Evolutionary conservation across 2,888 invertebrate genomes (phyloP).

Genomic region (Acleris cristana): DNA sequence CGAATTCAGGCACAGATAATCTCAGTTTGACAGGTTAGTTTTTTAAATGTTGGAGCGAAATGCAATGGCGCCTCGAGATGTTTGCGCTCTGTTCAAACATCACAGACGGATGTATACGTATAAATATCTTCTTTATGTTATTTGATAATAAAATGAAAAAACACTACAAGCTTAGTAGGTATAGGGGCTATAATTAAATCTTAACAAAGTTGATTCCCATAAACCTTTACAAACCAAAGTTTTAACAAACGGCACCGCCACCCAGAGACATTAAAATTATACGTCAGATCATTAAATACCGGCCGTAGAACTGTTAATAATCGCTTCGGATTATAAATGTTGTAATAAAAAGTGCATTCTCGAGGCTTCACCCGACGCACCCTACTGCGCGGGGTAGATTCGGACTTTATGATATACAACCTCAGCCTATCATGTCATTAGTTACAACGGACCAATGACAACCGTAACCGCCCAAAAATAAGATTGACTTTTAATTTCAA

Average conservation of each 20-base stretch:
- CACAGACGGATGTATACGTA: not conserved
- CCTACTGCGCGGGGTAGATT: conserved; percentile 72
- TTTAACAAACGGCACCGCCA: conserved; percentile 48
- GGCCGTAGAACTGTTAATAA: conserved; percentile 72
- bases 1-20: conserved; percentile 11
- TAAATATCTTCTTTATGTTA: not conserved
- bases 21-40: conserved; percentile 17
- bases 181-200: conserved; percentile 24
- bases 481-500: conserved; percentile 36
- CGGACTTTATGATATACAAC: conserved; percentile 50
- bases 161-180: not conserved
- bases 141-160: conserved; percentile 1
- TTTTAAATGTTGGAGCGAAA: conserved; percentile 19
- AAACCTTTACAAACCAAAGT: conserved; percentile 18
- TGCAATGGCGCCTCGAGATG: conserved; percentile 21
- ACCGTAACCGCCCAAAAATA: conserved; percentile 34
- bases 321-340: conserved; percentile 66
- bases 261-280: conserved; percentile 62
- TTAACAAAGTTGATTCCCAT: conserved; percentile 18
- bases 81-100: conserved; percentile 5
- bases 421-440: not conserved
- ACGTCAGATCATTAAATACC: conserved; percentile 69
- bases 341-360: conserved; percentile 73
- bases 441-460: conserved; percentile 31
- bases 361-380: conserved; percentile 52